Conservation (phyloP, 2,797 vertebrate genomes). For the Bufotes viridis region DNA sequence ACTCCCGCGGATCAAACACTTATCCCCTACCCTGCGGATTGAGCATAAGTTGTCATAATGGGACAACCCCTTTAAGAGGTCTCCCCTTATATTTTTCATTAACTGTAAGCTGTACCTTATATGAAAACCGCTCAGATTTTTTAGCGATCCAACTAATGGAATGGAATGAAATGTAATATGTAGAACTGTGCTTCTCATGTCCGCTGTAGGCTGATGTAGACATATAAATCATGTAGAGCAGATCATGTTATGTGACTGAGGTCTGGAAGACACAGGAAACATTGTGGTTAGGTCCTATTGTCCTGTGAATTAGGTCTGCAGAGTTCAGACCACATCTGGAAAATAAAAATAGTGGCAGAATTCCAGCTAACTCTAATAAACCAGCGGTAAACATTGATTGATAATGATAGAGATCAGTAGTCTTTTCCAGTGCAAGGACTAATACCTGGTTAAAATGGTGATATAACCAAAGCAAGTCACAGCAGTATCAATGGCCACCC, state of each 20-base stretch:
- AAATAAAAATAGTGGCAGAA: conserved; percentile 17
- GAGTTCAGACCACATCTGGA: conserved; percentile 19
- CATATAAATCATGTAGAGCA: background rate
- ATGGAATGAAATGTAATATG: background rate
- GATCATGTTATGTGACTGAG: conserved; percentile 2
- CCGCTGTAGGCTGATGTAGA: background rate
- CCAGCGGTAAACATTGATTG: background rate
- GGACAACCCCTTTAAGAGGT: too few species aligned
- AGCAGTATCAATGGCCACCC: background rate
- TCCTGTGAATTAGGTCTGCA: background rate
- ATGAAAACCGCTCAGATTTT: background rate
- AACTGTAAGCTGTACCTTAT: background rate
- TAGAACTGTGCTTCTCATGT: background rate
- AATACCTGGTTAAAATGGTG: background rate
- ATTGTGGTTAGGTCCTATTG: conserved; percentile 2
- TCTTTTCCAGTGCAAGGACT: background rate
- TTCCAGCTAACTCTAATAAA: background rate
- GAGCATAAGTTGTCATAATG: too few species aligned
- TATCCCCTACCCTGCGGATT: too few species aligned
- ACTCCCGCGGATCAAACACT: too few species aligned
- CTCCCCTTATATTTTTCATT: background rate
- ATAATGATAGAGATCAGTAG: background rate
- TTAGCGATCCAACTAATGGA: background rate
- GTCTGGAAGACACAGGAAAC: conserved; percentile 19
- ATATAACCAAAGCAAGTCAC: background rate